Base-by-base conservation (phyloP, 2,888 invertebrate genomes). In the Nephrocerus scutellatus region DNA sequence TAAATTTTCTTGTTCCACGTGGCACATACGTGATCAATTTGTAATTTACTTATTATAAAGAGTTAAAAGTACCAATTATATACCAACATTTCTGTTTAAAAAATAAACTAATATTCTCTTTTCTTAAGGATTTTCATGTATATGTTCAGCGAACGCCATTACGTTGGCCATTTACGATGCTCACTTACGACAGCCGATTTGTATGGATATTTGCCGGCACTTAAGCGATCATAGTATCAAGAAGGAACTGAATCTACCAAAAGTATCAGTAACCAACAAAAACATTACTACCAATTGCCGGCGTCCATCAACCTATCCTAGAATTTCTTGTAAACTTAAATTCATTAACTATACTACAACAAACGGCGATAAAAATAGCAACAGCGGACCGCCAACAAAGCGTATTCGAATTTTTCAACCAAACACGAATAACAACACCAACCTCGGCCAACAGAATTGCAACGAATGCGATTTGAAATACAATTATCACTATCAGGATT, bases 101-200 rank as follows among this genome's bases (percentile, higher is more conserved):
- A n/a, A n/a, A n/a, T n/a, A n/a, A n/a, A n/a, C n/a, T n/a, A n/a
- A 26, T 14, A 16, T 24, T 43, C 19, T 36, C 30, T 36, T 38
- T 6, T 39, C 43, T 42, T 36, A 29, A 75, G 75, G 63, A 44
- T 57, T 72, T 38, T 52, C 57, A 12, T 76, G 76, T 47, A 51
- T 58, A 35, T 76, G 76, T 47, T 60, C 70, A 35, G 18, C 30
- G 5, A 53, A 47, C 7, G 42, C 51, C 19, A 37, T 44, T 4
- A 41, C 41, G 21, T 26, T 51, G 23, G 39, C 52, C 14, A 46
- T 60, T 10, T 69, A 62, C 36, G 67, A 68, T 37, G 51, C 54
- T 6, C 43, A 31, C 4, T 50, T 51, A 30, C 46, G 50, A n/a
- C 54, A 49, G 44, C 63, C 64, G 15, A 56, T 50, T 25, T 68